phyloP scores from a whole-genome alignment of 2,113 vertebrate species.

The Elephantulus edwardii region DNA sequence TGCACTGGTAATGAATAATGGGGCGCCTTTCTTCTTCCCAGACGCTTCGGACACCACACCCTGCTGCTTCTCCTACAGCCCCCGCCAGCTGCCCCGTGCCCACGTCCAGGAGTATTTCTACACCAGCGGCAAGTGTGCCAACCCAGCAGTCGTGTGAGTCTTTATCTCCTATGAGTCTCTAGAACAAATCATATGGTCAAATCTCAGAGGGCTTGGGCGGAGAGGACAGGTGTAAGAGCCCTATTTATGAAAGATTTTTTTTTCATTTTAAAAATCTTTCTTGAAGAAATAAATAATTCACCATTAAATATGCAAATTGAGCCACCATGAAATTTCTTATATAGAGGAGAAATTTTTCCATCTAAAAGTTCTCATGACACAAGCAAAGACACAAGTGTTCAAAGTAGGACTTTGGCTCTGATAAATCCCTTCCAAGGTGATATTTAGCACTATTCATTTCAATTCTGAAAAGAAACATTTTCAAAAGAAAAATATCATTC shows the following conservation, averaged over 20 bases:
- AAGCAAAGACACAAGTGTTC: neutral
- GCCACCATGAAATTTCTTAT: too few relatives aligned
- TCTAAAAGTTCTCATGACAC: neutral
- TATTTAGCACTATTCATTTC: slow-evolving; percentile 21
- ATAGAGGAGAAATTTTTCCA: neutral
- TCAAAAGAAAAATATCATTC: neutral
- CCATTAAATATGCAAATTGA: neutral
- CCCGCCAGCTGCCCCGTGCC: slow-evolving; percentile 37
- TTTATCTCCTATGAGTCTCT: neutral
- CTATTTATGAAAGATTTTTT: neutral
- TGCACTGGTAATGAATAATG: neutral
- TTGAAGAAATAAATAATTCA: slow-evolving; percentile 19
- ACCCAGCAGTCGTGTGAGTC: slow-evolving; percentile 74
- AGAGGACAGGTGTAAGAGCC: neutral
- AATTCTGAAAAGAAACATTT: slow-evolving; percentile 24
- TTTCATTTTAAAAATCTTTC: neutral
- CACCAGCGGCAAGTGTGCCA: slow-evolving; percentile 77
- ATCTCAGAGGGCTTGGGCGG: neutral
- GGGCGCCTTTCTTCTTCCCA: slow-evolving; percentile 24
- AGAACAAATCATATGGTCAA: neutral
- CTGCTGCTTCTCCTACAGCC: slow-evolving; percentile 73
- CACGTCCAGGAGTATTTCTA: slow-evolving; percentile 77
- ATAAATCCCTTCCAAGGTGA: neutral
- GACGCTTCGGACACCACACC: slow-evolving; percentile 74
- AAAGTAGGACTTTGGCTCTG: slow-evolving; percentile 5